These are phyloP conservation scores for Pyrrhia umbra DNA, from an alignment of 2,888 invertebrate genomes.

Conservation along the genomic window DNA sequence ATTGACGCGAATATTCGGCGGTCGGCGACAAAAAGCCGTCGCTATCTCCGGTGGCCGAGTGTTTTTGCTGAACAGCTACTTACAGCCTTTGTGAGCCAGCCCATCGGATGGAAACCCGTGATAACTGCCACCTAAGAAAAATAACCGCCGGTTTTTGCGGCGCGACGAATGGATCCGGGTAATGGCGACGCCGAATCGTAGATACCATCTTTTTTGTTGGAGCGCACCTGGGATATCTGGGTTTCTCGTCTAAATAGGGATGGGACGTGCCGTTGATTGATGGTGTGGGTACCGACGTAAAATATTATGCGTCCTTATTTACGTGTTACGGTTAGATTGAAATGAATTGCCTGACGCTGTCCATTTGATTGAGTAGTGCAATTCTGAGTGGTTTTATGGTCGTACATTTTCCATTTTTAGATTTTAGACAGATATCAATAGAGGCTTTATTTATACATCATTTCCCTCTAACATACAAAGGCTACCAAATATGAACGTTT, in stretches of 20 bases:
- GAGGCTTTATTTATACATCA: no score
- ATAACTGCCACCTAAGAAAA: constrained; percentile 68
- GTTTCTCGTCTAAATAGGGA: constrained; percentile 47
- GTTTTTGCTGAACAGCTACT: constrained; percentile 69
- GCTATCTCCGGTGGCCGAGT: constrained; percentile 62
- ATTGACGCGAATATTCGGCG: constrained; percentile 43
- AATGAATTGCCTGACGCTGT: constrained; percentile 14
- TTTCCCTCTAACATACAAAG: no score
- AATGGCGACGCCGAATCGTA: constrained; percentile 52
- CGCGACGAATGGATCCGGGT: constrained; percentile 55
- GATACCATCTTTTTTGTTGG: constrained; percentile 62
- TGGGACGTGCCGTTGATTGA: constrained; percentile 45
- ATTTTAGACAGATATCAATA: background rate
- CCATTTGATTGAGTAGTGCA: constrained; percentile 7
- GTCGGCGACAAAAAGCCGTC: constrained; percentile 52
- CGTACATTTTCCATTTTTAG: background rate
- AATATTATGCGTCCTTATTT: constrained; percentile 40
- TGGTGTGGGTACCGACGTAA: constrained; percentile 28
- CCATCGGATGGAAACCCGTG: constrained; percentile 62
- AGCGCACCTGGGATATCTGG: constrained; percentile 57
- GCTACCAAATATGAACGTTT: no score
- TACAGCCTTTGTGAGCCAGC: constrained; percentile 65
- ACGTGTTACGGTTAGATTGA: constrained; percentile 1
- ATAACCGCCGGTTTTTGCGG: constrained; percentile 64
- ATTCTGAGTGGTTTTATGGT: background rate